These are phyloP conservation scores for Xenopus tropicalis DNA, from an alignment of 2,113 vertebrate genomes.

Conservation along the genomic window UCB_Xtro_10.0 CM004444.2:130718001-130718500, in stretches of 20 bases:
- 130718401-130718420: slow-evolving; percentile 15
- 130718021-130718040: too few relatives aligned
- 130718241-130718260: slow-evolving; percentile 28
- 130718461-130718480: slow-evolving; percentile 18
- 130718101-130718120: slow-evolving; percentile 30
- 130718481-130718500: slow-evolving; percentile 35
- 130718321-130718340: too few relatives aligned
- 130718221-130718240: slow-evolving; percentile 45
- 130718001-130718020: too few relatives aligned
- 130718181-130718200: slow-evolving; percentile 37
- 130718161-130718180: slow-evolving; percentile 42
- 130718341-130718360: slow-evolving; percentile 10
- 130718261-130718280: background rate
- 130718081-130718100: slow-evolving; percentile 28
- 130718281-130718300: too few relatives aligned
- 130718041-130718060: background rate
- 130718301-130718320: too few relatives aligned
- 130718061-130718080: slow-evolving; percentile 26
- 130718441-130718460: slow-evolving; percentile 36
- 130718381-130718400: slow-evolving; percentile 8
- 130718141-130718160: slow-evolving; percentile 25
- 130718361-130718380: slow-evolving; percentile 24
- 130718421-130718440: slow-evolving; percentile 44
- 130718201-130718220: slow-evolving; percentile 32
- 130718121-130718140: slow-evolving; percentile 16